Percentiles rank a stretch among this genome's conserved stretches.
phyloP scores from a whole-genome alignment of 2,113 vertebrate genomes.

The Blennius ocellaris region DNA sequence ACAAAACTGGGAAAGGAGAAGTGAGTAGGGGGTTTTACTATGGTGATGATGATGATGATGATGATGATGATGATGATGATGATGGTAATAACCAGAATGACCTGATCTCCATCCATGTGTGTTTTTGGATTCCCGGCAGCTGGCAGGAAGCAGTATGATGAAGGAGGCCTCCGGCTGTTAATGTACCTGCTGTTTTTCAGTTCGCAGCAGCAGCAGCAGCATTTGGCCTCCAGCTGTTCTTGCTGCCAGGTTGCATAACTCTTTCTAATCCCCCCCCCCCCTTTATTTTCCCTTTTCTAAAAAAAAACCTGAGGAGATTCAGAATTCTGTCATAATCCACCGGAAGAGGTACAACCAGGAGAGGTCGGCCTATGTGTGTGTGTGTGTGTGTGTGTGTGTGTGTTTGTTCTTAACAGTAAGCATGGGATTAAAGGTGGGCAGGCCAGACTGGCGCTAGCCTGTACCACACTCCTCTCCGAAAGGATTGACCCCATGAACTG shows the following conservation, averaged over 20 bases:
- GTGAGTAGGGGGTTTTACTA: neutral
- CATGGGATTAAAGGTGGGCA: constrained; percentile 49
- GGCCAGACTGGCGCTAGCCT: constrained; percentile 46
- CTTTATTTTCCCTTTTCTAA: too few relatives aligned
- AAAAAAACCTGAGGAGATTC: constrained; percentile 57
- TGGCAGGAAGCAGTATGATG: constrained; percentile 26
- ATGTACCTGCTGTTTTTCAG: constrained; percentile 26
- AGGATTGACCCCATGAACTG: constrained; percentile 55
- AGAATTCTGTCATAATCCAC: constrained; percentile 60
- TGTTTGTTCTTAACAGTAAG: constrained; percentile 24
- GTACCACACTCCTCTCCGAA: constrained; percentile 48
- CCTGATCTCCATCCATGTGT: constrained; percentile 29
- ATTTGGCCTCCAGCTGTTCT: constrained; percentile 14
- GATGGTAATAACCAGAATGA: constrained; percentile 35
- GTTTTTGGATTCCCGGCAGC: constrained; percentile 1
- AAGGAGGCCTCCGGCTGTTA: constrained; percentile 24
- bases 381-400: constrained; percentile 19
- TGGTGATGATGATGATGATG: constrained; percentile 6
- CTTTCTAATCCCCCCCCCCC: constrained; percentile 20
- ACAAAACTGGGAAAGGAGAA: neutral
- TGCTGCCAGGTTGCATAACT: constrained; percentile 38
- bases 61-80: neutral
- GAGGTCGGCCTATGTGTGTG: constrained; percentile 23
- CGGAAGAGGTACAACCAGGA: constrained; percentile 42
- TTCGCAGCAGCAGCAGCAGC: neutral